Percentiles rank a stretch among this genome's conserved stretches.
Evolutionary conservation across 2,797 vertebrate genomes (phyloP).

Genomic region (Urophycis tenuis): DNA sequence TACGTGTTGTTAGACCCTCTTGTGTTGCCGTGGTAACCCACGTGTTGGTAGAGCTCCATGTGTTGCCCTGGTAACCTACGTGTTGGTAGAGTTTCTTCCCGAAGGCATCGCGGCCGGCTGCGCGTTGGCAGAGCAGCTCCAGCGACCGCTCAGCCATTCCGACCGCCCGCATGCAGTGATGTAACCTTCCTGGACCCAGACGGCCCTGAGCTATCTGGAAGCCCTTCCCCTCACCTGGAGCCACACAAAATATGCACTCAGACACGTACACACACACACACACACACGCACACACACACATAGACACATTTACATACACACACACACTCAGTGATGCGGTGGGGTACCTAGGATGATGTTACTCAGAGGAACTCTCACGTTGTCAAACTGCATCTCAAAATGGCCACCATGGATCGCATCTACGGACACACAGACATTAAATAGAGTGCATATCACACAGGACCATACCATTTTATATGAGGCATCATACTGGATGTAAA

Average conservation of each 20-base stretch:
- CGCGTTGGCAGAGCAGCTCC: constrained; percentile 79
- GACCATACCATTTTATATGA: too few relatives aligned
- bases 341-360: constrained; percentile 82
- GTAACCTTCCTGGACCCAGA: constrained; percentile 85
- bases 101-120: constrained; percentile 73
- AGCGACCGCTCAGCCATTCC: constrained; percentile 79
- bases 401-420: constrained; percentile 91
- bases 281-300: not conserved
- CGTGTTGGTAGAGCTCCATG: not conserved
- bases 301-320: not conserved
- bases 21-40: not conserved
- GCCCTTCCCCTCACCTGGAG: constrained; percentile 83
- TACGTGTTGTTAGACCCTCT: not conserved
- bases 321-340: not conserved
- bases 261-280: not conserved
- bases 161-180: constrained; percentile 88
- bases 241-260: constrained; percentile 6
- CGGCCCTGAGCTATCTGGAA: constrained; percentile 91
- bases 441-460: not conserved
- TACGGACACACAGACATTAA: constrained; percentile 37
- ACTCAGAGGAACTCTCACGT: constrained; percentile 77
- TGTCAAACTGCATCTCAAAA: constrained; percentile 87
- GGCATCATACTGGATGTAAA: too few relatives aligned
- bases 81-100: constrained; percentile 83
- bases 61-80: constrained; percentile 60